Base-by-base conservation (phyloP, 2,888 invertebrate genomes). In the Oligia strigilis region DNA sequence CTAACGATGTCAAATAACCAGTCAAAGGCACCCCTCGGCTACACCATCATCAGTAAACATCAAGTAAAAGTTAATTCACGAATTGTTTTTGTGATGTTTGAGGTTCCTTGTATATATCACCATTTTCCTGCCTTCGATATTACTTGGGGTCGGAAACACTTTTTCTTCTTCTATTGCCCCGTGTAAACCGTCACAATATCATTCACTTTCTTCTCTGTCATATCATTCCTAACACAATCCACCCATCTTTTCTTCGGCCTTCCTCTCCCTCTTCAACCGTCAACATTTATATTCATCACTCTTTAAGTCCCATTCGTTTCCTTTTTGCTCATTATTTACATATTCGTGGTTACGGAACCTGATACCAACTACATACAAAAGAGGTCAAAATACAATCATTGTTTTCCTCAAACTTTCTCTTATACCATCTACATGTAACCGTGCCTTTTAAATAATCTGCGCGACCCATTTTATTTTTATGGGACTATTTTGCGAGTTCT, bases 391-490 rank as follows among this genome's bases (percentile, higher is more conserved):
- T 62, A 36, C 62, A 77, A 23, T 9, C n/a, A 78, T 36, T 9
- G 0, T 72, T 80, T 60, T 72, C 66, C 65, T 72, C 29, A 80
- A 74, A 82, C 75, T 84, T 84, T 85, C 85, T 78, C 75, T 76
- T 72, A 0, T 2, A 4, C 4, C 2, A 36, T 43, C 72, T 0
- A 0, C 86, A 88, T 88, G 77, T 88, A 79, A 80, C 23, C 78
- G 0, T 0, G 0, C 13, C 13, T 40, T 77, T 65, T 1, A 72
- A 72, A 29, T 69, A 55, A 78, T 75, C 67, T 70, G 52, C 71
- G 62, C 73, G 84, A 81, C 79, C 85, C 78, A 80, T 83, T 82
- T 82, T 69, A 71, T 65, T 80, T 88, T 88, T 85, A 88, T 83
- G 78, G 80, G 64, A 66, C 60, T 19, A 36, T 70, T 73, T 75